Base-by-base conservation (phyloP, 2,797 vertebrate genomes). In the Mormyrus hasselquistii region DNA sequence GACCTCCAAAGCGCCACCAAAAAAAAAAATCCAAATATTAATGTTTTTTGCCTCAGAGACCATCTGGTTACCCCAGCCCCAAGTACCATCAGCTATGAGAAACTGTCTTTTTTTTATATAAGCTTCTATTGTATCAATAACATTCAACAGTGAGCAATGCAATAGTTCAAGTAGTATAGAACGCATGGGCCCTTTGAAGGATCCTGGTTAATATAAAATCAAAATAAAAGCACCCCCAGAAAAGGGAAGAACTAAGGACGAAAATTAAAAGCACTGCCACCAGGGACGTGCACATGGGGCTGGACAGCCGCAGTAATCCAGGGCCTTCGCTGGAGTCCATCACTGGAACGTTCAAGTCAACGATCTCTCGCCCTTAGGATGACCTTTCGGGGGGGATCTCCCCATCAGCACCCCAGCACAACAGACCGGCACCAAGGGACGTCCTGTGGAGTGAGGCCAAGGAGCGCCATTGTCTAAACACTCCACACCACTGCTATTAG, bases 141-240 rank as follows among this genome's bases (percentile, higher is more conserved):
- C 96, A 97, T 97, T 97, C 96, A 97, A 95, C 94, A 95, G 96
- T 94, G 94, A 96, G 95, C 94, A 94, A 96, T 88, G 82, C 94
- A 93, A 96, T 94, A 96, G 95, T 97, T 97, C 97, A 97, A 97
- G 97, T 97, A 97, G 95, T 96, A 96, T 94, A 95, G 91, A 95
- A 22, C 9, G 41, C 91, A 88, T 93, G 94, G 94, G 92, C 93
- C 93, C 55, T 92, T 90, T 86, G 52, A 73, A 34, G 90, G 93
- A 91, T 93, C 93, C 93, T 91, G 69, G 76, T 91, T 90, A 5
- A 87, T 88, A 91, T 52, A 83, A 65, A 41, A 41, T 53, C 10
- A 16, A 53, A 49, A 87, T 85, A 89, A 12, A 83, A 55, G 25
- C 52, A 55, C 22, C 73, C 73, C 53, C 73, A 88, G 50, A 83